Evolutionary conservation across 2,113 vertebrate species (phyloP), one percentile per base, ranked within the genome.

Genomic region (Nycticryphes semicollaris): DNA sequence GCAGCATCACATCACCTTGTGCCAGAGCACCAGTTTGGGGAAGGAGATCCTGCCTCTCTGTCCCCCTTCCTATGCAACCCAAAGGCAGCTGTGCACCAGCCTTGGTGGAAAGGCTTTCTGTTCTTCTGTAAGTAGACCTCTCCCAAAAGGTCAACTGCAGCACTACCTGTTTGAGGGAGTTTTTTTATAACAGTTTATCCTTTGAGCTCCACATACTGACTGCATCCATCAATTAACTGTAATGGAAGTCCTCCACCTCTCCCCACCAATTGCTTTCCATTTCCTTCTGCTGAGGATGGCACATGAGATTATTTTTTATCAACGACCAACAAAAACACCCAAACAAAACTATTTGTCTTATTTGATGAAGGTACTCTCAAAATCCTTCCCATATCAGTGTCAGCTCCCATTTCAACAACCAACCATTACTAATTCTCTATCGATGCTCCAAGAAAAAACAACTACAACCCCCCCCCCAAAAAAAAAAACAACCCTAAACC

Each of bases 391-490:
- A 4, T 30, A 76, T 23, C 31, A 19, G 23, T 28, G 13, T 76
- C 60, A 86, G 57, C 27, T 68, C 62, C 57, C 39, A 51, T 83
- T 83, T 77, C 70, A 83, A 73, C 19, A 89, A 48, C 6, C 25
- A 43, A 72, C 9, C 28, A 54, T 81, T 47, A 72, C 16, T 62
- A 89, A 72, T 35, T 6, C 1, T 66, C 59, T 69, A 19, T 11
- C 22, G 33, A 25, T 13, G 41, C 11, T 2, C 15, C 72, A 64
- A 21, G 8, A 51, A 39, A 28, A 31, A 68, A 30, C 41, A 64
- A 43, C 18, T 7, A 2, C 3, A 16, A 37, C 62, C 7, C 9
- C 11, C 14, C 0, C 6, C 3, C 2, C 1, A 5, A 30, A 8
- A 47, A 9, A 47, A 47, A 45, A 45, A 45, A 45, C 13, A 47